A percentile compares a stretch with the other conserved stretches of the same genome.
Evolutionary conservation across 2,797 vertebrate species (phyloP).

Genomic region (Xenentodon cancila): DNA sequence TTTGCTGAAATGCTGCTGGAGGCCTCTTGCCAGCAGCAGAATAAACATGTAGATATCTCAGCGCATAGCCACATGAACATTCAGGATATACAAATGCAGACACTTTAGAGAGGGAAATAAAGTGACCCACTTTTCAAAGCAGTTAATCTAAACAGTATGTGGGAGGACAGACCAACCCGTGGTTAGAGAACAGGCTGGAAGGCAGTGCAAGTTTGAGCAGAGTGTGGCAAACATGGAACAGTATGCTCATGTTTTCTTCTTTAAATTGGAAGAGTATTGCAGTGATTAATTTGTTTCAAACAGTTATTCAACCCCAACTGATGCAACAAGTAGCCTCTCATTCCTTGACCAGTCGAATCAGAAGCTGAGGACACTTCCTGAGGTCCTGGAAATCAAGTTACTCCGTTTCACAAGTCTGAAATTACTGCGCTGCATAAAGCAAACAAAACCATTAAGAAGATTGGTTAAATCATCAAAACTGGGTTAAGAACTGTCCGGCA

Average conservation of each 20-base stretch:
- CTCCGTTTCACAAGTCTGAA: too few species aligned
- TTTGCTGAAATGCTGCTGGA: conserved; percentile 35
- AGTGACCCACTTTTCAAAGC: conserved; percentile 49
- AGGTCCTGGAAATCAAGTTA: too few species aligned
- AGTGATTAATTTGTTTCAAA: too few species aligned
- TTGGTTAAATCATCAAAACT: too few species aligned
- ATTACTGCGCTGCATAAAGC: too few species aligned
- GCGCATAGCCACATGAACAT: conserved; percentile 15
- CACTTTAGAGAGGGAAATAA: conserved; percentile 9
- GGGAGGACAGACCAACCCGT: not conserved
- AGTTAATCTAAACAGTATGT: conserved; percentile 68
- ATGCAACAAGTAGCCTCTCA: too few species aligned
- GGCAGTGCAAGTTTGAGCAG: not conserved
- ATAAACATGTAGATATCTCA: conserved; percentile 56
- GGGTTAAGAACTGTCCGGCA: too few species aligned
- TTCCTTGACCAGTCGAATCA: too few species aligned
- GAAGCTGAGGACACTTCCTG: too few species aligned
- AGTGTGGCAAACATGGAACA: not conserved
- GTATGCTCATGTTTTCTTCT: not conserved
- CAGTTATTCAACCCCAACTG: too few species aligned
- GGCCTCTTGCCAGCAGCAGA: conserved; percentile 42
- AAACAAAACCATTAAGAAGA: too few species aligned
- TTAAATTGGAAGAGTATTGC: too few species aligned
- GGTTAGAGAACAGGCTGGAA: conserved; percentile 2
- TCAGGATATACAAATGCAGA: conserved; percentile 16